Evolutionary conservation across 2,797 vertebrate species (phyloP).

Genomic region (Calcarius lapponicus): DNA sequence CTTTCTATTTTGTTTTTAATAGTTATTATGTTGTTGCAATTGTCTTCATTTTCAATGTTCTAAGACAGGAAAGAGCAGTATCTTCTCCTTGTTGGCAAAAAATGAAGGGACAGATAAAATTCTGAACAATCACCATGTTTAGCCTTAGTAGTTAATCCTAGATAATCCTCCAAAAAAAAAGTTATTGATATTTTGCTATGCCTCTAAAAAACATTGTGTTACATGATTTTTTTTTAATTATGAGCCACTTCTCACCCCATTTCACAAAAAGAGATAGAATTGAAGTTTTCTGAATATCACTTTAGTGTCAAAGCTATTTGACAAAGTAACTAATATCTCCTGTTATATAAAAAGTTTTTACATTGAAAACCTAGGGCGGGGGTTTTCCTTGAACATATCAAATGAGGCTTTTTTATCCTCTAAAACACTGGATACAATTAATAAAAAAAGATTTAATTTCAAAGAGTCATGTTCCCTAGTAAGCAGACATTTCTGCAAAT

Average conservation of each 20-base stretch:
- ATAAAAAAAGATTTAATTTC: background rate
- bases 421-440: background rate
- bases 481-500: background rate
- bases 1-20: background rate
- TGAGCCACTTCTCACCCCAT: background rate
- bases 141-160: background rate
- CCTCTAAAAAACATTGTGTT: background rate
- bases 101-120: background rate
- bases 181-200: background rate
- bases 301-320: background rate
- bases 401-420: background rate
- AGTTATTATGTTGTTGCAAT: background rate
- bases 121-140: background rate
- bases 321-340: background rate
- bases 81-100: background rate
- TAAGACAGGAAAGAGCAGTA: background rate
- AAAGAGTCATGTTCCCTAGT: background rate
- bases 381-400: background rate
- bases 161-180: background rate
- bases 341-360: background rate
- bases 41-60: background rate
- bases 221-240: background rate
- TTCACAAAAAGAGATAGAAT: background rate
- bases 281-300: background rate
- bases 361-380: background rate